Evolutionary conservation across 2,113 vertebrate species (phyloP).

Genomic region (Apus apus): DNA sequence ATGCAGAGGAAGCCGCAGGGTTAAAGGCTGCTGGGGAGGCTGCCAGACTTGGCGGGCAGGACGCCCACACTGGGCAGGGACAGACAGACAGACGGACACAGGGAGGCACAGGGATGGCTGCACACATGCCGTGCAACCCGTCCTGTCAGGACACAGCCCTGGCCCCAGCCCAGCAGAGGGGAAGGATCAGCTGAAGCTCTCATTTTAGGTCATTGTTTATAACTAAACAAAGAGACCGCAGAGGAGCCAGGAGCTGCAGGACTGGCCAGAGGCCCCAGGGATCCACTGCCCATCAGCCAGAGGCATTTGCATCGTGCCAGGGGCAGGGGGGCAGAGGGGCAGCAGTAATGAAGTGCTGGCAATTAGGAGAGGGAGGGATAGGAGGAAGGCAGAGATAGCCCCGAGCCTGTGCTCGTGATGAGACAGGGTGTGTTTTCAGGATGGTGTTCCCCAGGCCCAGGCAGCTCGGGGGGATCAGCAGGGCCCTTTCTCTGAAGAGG

Average conservation of each 20-base stretch:
- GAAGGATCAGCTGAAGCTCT: slow-evolving; percentile 15
- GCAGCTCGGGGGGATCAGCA: background rate
- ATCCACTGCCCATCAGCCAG: background rate
- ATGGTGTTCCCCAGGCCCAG: background rate
- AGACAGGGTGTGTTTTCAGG: background rate
- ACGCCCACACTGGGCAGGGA: background rate
- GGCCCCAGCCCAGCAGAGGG: background rate
- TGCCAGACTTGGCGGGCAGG: background rate
- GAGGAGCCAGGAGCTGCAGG: background rate
- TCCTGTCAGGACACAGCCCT: background rate
- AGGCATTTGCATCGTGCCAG: background rate
- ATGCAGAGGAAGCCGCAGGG: background rate
- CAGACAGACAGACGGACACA: too few species aligned
- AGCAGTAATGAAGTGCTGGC: background rate
- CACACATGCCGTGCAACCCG: background rate
- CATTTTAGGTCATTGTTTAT: slow-evolving; percentile 60
- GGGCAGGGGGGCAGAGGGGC: background rate
- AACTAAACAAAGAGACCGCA: slow-evolving; percentile 19
- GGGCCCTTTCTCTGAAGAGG: background rate
- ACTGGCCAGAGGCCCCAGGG: background rate
- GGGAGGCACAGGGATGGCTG: background rate
- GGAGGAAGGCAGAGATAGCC: background rate
- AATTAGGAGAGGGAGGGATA: background rate
- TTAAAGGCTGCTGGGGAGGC: background rate
- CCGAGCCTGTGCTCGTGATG: background rate